Base-by-base conservation (phyloP, 2,888 invertebrate genomes). In the Dione vanillae region DNA sequence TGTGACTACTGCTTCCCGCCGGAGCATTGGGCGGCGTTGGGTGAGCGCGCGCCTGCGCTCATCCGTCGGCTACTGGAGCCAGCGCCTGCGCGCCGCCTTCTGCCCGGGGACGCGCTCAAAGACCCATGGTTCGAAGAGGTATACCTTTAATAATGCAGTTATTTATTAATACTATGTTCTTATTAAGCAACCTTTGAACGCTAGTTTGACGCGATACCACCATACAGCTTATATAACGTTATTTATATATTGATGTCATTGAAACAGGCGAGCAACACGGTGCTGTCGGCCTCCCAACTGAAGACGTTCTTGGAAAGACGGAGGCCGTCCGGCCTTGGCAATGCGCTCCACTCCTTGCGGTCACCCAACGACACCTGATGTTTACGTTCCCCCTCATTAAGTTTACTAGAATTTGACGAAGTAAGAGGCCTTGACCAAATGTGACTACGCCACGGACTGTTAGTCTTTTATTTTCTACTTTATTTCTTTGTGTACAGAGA, bases 1-100 rank as follows among this genome's bases (percentile, higher is more conserved):
- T 96, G 96, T 83, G 97, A 97, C 90, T 97, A 95, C 85, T 96
- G 96, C 82, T 97, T 97, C 87, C 97, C 97, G 16, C 95, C 96
- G 68, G 96, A 97, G 83, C 96, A 96, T 86, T 97, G 97, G 89
- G 87, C 40, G 94, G 83, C 96, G 96, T 86, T 97, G 97, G 89
- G 87, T 37, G 94, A 93, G 73, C 95, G 95, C 68, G 96, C 96
- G 52, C 96, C 96, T 82, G 92, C 94, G 58, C 89, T 97, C 72
- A 95, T 97, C 70, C 89, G 94, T 58, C 94, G 93, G 65, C 89
- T 97, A 77, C 89, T 97, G 52, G 94, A 95, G 62, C 87, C 95
- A 27, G 91, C 94, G 74, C 89, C 91, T 3, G 80, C 84, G 37
- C 78, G 83, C 0, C 84, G 92, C 0, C 80, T 86, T 56, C 12